Base-by-base conservation (phyloP, 2,113 vertebrate species). In the Penelope pileata region DNA sequence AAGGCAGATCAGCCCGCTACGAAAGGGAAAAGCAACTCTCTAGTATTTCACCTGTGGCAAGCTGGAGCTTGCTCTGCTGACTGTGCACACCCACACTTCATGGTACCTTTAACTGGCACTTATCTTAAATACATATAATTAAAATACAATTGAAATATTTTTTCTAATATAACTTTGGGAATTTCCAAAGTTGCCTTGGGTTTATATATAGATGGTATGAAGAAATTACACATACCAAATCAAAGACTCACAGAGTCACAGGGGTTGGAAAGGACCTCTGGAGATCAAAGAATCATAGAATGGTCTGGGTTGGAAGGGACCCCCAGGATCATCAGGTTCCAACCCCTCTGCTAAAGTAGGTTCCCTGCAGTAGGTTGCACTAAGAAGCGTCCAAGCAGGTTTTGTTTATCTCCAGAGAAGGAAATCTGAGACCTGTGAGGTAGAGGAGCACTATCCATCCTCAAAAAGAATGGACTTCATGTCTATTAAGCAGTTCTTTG, bases 201-300 rank as follows among this genome's bases (percentile, higher is more conserved):
- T 66, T 77, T 17, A 16, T 3, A 7, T 0, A 29, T 8, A 27
- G 34, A 36, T 0, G 36, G 45, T 11, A 29, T 1, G 15, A 16
- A 51, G 74, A 10, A 16, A 34, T 27, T 6, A 45, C 13, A 43
- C 26, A n/a, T 14, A 12, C 4, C 6, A 0, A 13, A 12, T 56
- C 56, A 32, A 29, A 32, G 53, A 18, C 10, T 17, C 53, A 56
- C 10, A 6, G 30, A 56, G 19, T 17, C 18, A 30, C 53, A 56
- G 53, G 30, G 30, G 53, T 56, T 56, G 53, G 53, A 56, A 56
- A 30, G 30, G 30, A 56, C 17, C 30, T 32, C 53, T 56, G 53
- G 53, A 32, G 30, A 56, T 30, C 30, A n/a, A n/a, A n/a, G n/a
- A n/a, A n/a, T n/a, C n/a, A n/a, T n/a, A n/a, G n/a, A n/a, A n/a